Base-by-base conservation (phyloP, 2,797 vertebrate genomes). In the Molossus alvarezi region DNA sequence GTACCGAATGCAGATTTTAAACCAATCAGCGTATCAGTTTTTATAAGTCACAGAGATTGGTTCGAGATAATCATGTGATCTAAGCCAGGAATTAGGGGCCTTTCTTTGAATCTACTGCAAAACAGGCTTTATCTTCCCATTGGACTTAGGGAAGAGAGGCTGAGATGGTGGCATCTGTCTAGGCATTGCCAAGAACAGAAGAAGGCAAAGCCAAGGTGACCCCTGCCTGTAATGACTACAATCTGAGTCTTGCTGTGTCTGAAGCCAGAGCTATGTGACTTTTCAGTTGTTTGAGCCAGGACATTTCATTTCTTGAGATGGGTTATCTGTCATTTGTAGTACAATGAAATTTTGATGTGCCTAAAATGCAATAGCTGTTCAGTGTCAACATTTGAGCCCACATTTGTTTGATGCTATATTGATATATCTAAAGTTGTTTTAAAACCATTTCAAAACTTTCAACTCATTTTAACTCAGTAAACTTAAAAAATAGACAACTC, bases 401-500 rank as follows among this genome's bases (percentile, higher is more conserved):
- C 48, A 33, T 29, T 65, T 91, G 27, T 60, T 94, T 29, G 29
- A 64, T 72, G 27, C n/a, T 72, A 20, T 33, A 91, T 95, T 86
- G 48, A 51, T 65, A 17, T 53, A 55, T 69, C 37, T 90, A 33
- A 92, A 65, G 53, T 89, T 57, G 71, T 75, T 94, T 88, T 81
- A 60, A 89, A 85, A 72, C 75, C 15, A 65, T 23, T 45, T 13
- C 17, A 85, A 60, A 71, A 21, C 15, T 80, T 80, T 37, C 37
- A 84, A 48, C n/a, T 90, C 29, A 77, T 83, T 88, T 73, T 21
- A 94, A 65, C 53, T 51, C 9, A 67, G 27, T 60, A 92, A 92
- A 7, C 13, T 84, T 29, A 92, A 80, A 81, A 85, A 58, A 58
- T 11, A 23, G 76, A 72, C 4, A 18, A 33, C 37, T 11, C 13